Evolutionary conservation across 1,140 invertebrate species (phyloP), one percentile per base, ranked within the genome.

Genomic region (Prorops nasuta): DNA sequence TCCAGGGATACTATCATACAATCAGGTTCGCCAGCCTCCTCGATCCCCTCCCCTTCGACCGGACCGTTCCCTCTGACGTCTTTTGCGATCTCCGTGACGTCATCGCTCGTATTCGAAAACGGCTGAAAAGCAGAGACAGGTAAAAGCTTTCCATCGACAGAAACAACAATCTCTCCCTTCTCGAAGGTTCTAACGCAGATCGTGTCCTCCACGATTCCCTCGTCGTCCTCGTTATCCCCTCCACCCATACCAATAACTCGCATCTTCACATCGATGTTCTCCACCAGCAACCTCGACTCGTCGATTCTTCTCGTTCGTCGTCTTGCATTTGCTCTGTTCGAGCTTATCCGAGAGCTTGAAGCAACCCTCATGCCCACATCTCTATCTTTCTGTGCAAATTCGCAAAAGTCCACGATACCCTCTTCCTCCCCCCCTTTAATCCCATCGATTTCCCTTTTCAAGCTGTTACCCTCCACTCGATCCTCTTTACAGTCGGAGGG

Each of bases 311-410:
- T 58, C 44, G 46, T 58, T 24, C 37, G 35, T 48, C 58, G 51
- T 40, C 48, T 56, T 42, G 22, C 36, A 18, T 58, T 52, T 37
- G 49, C 50, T 35, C 43, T 56, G 40, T 60, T 63, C 34, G 56
- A 56, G 32, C 54, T 51, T 31, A 65, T 70, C 70, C 72, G 72
- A 73, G 73, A 71, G 40, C 58, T 76, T 72, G 52, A 45, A 65
- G 75, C 75, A 78, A 78, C 74, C 75, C 75, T 78, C 75, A 76
- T 58, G 68, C 72, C 71, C 63, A 53, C 73, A 74, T 65, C 65
- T 60, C 75, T 77, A 77, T 76, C 75, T 49, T 68, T 60, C 54
- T 66, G 60, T 55, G 62, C 64, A 56, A 74, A 70, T 70, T 76
- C 66, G 70, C 72, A 71, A 69, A 59, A 51, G 39, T 60, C 61